These are phyloP conservation scores for Hestina assimilis DNA, from an alignment of 1,140 invertebrate genomes.

Conservation along the genomic window DNA sequence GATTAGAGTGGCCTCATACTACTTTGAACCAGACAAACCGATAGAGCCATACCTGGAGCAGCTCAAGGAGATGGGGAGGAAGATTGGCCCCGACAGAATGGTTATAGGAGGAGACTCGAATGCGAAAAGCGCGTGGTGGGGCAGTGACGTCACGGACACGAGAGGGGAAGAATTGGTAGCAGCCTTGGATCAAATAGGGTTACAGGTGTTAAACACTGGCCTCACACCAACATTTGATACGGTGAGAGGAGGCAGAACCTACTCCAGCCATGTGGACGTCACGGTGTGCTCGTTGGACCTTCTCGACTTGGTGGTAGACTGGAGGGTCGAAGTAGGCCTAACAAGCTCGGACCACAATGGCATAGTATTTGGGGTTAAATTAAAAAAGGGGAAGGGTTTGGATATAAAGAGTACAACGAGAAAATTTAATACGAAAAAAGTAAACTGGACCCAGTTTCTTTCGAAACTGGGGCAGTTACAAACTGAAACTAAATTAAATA, in stretches of 20 bases:
- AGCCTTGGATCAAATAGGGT: too few relatives aligned
- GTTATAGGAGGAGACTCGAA: constrained; percentile 32
- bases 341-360: constrained; percentile 30
- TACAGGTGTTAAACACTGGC: constrained; percentile 14
- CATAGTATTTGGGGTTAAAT: constrained; percentile 17
- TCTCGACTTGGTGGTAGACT: constrained; percentile 13
- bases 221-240: constrained; percentile 30
- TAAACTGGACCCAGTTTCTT: too few relatives aligned
- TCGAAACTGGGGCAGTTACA: constrained; percentile 3
- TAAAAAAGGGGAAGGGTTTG: constrained; percentile 17
- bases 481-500: background rate
- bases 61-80: background rate
- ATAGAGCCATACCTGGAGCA: background rate
- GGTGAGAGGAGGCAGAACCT: constrained; percentile 10
- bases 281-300: constrained; percentile 10
- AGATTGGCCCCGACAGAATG: background rate
- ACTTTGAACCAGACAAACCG: background rate
- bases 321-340: constrained; percentile 22
- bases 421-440: too few relatives aligned
- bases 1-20: background rate
- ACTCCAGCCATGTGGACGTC: constrained; percentile 24
- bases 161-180: constrained; percentile 10
- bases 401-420: constrained; percentile 6
- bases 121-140: constrained; percentile 34
- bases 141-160: background rate